Conservation (phyloP, 2,797 vertebrate genomes). For the Poeciliopsis gracilis region DNA sequence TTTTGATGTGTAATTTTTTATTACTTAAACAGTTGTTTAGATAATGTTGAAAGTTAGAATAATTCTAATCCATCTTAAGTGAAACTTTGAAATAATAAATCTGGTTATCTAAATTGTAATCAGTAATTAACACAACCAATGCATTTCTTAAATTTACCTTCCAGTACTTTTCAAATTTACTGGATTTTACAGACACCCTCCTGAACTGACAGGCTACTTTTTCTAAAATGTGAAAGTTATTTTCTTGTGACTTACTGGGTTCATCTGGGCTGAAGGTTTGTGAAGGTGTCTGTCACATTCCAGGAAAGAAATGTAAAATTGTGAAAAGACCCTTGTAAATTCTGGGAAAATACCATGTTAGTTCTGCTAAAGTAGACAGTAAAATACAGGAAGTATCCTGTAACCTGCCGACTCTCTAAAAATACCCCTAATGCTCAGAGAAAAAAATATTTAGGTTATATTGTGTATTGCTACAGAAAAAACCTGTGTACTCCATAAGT, state of each 20-base stretch:
- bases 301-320: neutral
- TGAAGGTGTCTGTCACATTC: neutral
- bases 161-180: neutral
- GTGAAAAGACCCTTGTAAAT: neutral
- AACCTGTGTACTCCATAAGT: no score
- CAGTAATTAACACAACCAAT: neutral
- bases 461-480: neutral
- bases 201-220: neutral
- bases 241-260: neutral
- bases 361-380: neutral
- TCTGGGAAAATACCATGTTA: neutral
- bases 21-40: neutral
- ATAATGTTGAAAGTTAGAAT: neutral
- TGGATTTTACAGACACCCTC: neutral
- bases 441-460: neutral
- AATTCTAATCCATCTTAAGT: neutral
- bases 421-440: neutral
- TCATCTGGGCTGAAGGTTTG: neutral
- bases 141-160: neutral
- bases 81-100: neutral
- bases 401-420: neutral
- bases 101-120: neutral
- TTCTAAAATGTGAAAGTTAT: neutral
- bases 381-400: neutral
- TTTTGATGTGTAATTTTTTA: neutral